phyloP scores from a whole-genome alignment of 2,888 invertebrate species.

The Eristalis arbustorum region DNA sequence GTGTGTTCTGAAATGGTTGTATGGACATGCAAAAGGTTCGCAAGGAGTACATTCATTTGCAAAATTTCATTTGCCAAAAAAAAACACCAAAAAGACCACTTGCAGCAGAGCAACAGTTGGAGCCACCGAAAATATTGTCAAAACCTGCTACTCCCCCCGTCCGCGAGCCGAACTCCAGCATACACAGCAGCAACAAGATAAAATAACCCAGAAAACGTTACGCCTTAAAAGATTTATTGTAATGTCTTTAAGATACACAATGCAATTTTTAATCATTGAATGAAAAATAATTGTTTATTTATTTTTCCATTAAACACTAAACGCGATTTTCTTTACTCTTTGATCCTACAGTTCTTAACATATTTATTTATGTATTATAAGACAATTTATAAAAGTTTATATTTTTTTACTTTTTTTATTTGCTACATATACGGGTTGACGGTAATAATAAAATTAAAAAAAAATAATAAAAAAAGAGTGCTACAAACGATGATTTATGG shows the following conservation, averaged over 20 bases:
- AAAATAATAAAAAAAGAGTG: not conserved
- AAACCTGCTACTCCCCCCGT: not conserved
- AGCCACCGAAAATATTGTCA: too few relatives aligned
- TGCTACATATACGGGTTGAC: conserved; percentile 5
- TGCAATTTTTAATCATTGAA: conserved; percentile 34
- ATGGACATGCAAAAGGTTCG: too few relatives aligned
- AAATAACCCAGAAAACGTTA: not conserved
- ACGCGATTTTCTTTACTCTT: conserved; percentile 20
- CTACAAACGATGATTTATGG: not conserved
- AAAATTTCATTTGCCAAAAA: too few relatives aligned
- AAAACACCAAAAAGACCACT: too few relatives aligned
- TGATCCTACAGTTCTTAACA: conserved; percentile 31
- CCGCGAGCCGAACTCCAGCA: too few relatives aligned
- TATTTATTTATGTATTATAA: conserved; percentile 4
- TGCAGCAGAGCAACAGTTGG: too few relatives aligned
- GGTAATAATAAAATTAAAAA: conserved; percentile 25
- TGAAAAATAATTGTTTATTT: conserved; percentile 51
- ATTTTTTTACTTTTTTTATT: not conserved
- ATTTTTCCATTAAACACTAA: conserved; percentile 42
- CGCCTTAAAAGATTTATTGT: conserved; percentile 63
- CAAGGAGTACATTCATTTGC: too few relatives aligned
- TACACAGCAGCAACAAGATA: not conserved
- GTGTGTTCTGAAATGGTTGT: too few relatives aligned
- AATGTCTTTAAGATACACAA: conserved; percentile 65
- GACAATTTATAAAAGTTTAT: conserved; percentile 4